Conservation (phyloP, 2,888 invertebrate genomes). For the Leucozona laternaria region DNA sequence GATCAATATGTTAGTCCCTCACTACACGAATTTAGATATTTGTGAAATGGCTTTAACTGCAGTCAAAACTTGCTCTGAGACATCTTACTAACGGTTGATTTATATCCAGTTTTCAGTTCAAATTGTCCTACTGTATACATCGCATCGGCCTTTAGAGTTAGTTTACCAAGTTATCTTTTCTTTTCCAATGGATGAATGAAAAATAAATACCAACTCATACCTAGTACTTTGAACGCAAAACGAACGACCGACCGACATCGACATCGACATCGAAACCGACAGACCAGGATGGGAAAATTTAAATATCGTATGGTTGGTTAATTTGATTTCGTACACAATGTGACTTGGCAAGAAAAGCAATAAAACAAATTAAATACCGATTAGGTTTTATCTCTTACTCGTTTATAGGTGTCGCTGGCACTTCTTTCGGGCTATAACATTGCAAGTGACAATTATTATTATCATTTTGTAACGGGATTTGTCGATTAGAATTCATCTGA, state of each 20-base stretch:
- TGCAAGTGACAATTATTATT: constrained; percentile 75
- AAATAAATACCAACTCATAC: not conserved
- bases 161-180: constrained; percentile 48
- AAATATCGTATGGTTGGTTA: constrained; percentile 74
- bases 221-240: not conserved
- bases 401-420: constrained; percentile 36
- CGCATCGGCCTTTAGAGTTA: constrained; percentile 62
- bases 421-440: constrained; percentile 37
- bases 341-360: constrained; percentile 68
- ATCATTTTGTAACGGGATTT: constrained; percentile 74
- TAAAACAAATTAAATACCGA: constrained; percentile 75
- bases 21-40: no score
- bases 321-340: constrained; percentile 67
- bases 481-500: constrained; percentile 71
- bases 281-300: constrained; percentile 58
- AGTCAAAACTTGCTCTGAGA: no score
- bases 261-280: no score
- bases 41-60: no score
- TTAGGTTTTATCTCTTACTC: constrained; percentile 64
- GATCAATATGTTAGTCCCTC: no score
- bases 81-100: no score
- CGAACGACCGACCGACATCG: not conserved
- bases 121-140: not conserved
- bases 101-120: not conserved
- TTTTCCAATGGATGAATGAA: not conserved